phyloP scores from a whole-genome alignment of 30 jellyfish, hydroid and myxozoan species.

The Cassiopea xamachana region DNA sequence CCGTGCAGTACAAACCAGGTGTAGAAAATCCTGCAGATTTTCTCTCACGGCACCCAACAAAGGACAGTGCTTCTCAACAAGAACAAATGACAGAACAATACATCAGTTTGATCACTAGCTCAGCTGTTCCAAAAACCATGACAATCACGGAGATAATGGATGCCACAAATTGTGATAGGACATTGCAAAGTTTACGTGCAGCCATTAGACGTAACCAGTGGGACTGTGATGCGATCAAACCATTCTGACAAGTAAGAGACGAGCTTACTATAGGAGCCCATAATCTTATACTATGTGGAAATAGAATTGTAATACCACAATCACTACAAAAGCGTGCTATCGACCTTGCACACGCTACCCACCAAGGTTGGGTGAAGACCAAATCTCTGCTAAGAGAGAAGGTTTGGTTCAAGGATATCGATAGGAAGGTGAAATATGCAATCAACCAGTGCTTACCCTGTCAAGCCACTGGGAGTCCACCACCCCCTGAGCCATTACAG shows the following conservation, averaged over 20 bases:
- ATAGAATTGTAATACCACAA: too few relatives aligned
- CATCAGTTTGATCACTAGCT: not conserved
- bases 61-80: not conserved
- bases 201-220: not conserved
- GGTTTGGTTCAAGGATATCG: too few relatives aligned
- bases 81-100: not conserved
- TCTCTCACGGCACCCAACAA: not conserved
- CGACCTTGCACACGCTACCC: too few relatives aligned
- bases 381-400: too few relatives aligned
- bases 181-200: not conserved
- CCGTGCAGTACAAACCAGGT: not conserved
- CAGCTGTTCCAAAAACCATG: not conserved
- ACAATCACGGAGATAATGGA: not conserved
- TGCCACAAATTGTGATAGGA: not conserved
- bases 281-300: not conserved
- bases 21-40: not conserved
- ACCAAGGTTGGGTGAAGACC: too few relatives aligned
- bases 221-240: not conserved
- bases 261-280: not conserved
- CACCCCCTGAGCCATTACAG: too few relatives aligned
- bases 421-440: too few relatives aligned
- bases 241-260: not conserved
- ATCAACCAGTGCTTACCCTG: too few relatives aligned
- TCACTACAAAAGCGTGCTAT: too few relatives aligned
- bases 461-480: too few relatives aligned